Conservation (phyloP, 2,888 invertebrate species). For the Tenthredo amoena region DNA sequence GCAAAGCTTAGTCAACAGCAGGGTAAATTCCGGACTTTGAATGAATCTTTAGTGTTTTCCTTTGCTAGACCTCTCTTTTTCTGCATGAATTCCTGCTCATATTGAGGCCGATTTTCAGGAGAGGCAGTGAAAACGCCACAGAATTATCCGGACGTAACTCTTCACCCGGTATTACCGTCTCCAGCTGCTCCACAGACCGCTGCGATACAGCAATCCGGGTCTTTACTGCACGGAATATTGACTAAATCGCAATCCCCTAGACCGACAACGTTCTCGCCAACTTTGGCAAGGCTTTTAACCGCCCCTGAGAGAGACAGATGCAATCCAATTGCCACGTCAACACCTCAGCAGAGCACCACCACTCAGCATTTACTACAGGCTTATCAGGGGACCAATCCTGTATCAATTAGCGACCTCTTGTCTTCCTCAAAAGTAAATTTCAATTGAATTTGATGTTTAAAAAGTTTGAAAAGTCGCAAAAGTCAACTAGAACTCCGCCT, state of each 20-base stretch:
- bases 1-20: slow-evolving; percentile 81
- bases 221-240: slow-evolving; percentile 88
- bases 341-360: slow-evolving; percentile 67
- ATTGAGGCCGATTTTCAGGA: slow-evolving; percentile 61
- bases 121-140: slow-evolving; percentile 80
- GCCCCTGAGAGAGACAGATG: slow-evolving; percentile 80
- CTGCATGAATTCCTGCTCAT: neutral
- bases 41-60: neutral
- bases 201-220: slow-evolving; percentile 80
- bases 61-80: neutral
- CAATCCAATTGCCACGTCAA: slow-evolving; percentile 65
- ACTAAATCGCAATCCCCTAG: slow-evolving; percentile 82
- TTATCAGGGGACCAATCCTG: slow-evolving; percentile 74
- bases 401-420: slow-evolving; percentile 79
- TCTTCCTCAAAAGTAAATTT: slow-evolving; percentile 78
- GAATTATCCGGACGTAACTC: slow-evolving; percentile 89
- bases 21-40: slow-evolving; percentile 62
- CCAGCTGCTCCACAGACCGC: slow-evolving; percentile 71
- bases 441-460: neutral
- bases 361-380: slow-evolving; percentile 73
- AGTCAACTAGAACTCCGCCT: no score
- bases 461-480: neutral
- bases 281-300: slow-evolving; percentile 89
- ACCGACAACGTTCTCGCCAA: slow-evolving; percentile 87
- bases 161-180: slow-evolving; percentile 85